Evolutionary conservation across 2,888 invertebrate species (phyloP).

Genomic region (Machimus atricapillus): DNA sequence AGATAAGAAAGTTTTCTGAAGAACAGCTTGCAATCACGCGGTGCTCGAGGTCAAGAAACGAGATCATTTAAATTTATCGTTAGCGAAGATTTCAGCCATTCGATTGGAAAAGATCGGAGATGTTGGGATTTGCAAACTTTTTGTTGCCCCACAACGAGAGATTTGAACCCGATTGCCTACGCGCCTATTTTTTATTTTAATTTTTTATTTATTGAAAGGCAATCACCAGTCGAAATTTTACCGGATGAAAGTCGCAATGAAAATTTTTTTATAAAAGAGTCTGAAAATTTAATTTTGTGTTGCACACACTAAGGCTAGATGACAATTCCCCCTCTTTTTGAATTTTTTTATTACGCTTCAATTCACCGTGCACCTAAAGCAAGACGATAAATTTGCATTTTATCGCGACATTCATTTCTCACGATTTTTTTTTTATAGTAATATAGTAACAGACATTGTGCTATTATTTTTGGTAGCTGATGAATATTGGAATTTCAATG

Average conservation of each 20-base stretch:
- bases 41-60: constrained; percentile 7
- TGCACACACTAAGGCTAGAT: too few species aligned
- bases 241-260: background rate
- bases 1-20: constrained; percentile 16
- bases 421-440: background rate
- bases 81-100: background rate
- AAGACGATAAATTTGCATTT: background rate
- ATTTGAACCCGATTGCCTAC: background rate
- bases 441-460: background rate
- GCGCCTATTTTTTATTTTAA: background rate
- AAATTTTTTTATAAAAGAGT: too few species aligned
- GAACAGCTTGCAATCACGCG: background rate
- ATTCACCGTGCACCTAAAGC: too few species aligned
- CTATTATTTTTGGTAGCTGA: background rate
- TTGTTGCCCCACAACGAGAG: background rate
- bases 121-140: background rate
- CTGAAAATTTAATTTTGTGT: too few species aligned
- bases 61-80: background rate
- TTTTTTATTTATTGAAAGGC: background rate
- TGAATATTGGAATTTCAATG: background rate
- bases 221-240: background rate
- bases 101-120: background rate
- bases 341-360: too few species aligned
- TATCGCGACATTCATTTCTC: background rate
- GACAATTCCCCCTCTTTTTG: too few species aligned